Conservation (phyloP, 2,797 vertebrate genomes). For the Acrossocheilus wenchowensis region DNA sequence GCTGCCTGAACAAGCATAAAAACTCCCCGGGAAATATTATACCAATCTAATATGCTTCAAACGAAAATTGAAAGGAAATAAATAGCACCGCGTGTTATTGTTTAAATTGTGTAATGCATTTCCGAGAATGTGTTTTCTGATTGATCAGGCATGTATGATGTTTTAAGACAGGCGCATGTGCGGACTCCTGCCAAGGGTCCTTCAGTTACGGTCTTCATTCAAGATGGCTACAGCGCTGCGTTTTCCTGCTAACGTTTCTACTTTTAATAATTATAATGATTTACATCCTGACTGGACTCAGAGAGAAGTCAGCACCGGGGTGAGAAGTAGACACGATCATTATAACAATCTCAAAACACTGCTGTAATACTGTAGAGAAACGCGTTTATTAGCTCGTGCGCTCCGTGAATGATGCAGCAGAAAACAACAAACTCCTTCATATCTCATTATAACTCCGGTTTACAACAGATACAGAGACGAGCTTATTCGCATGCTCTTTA, state of each 20-base stretch:
- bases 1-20: not conserved
- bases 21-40: not conserved
- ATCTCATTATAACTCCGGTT: not conserved
- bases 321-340: constrained; percentile 63
- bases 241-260: constrained; percentile 59
- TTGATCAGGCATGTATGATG: not conserved
- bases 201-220: not conserved
- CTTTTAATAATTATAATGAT: constrained; percentile 57
- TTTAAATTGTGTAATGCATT: not conserved
- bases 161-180: not conserved
- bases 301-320: constrained; percentile 87
- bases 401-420: constrained; percentile 74
- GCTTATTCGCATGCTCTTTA: too few relatives aligned
- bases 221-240: constrained; percentile 71
- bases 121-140: not conserved
- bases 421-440: not conserved
- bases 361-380: not conserved
- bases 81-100: not conserved
- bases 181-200: not conserved
- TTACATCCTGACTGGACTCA: constrained; percentile 79
- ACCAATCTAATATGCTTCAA: not conserved
- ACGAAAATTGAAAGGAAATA: not conserved
- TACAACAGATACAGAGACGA: not conserved
- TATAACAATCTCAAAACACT: not conserved
- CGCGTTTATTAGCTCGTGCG: not conserved